These are phyloP conservation scores for Thomomys bottae DNA, from an alignment of 2,113 vertebrate genomes.

Conservation along the genomic window DNA sequence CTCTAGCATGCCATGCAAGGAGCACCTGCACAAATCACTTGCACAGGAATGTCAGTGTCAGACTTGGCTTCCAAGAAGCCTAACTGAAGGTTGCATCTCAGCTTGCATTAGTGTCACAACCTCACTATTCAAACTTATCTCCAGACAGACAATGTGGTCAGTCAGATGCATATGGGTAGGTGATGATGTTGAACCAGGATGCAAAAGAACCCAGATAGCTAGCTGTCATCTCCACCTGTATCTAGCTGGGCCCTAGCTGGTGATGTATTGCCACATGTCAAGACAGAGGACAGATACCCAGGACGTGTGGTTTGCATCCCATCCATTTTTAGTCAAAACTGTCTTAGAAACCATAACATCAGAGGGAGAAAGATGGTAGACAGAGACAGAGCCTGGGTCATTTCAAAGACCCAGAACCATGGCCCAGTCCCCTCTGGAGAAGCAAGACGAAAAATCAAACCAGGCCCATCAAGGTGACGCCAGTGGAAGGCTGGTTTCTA, in stretches of 20 bases:
- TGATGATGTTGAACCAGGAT: neutral
- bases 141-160: rapidly evolving
- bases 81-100: neutral
- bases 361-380: neutral
- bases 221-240: neutral
- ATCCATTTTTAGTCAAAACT: neutral
- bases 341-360: neutral
- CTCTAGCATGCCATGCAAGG: neutral
- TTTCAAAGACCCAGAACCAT: neutral
- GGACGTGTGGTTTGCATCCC: too few species aligned
- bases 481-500: neutral
- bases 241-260: neutral
- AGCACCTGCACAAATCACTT: rapidly evolving
- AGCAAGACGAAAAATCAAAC: neutral
- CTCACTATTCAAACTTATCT: neutral
- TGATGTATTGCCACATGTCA: too few species aligned
- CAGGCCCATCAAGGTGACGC: neutral
- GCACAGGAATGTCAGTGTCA: neutral
- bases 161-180: neutral
- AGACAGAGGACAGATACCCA: neutral
- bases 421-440: neutral
- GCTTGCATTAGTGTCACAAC: too few species aligned
- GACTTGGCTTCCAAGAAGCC: neutral
- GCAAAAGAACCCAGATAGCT: too few species aligned
- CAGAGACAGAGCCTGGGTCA: neutral